Evolutionary conservation across 2,113 vertebrate genomes (phyloP), one percentile per base, ranked within the genome.

Genomic region (Sula dactylatra): DNA sequence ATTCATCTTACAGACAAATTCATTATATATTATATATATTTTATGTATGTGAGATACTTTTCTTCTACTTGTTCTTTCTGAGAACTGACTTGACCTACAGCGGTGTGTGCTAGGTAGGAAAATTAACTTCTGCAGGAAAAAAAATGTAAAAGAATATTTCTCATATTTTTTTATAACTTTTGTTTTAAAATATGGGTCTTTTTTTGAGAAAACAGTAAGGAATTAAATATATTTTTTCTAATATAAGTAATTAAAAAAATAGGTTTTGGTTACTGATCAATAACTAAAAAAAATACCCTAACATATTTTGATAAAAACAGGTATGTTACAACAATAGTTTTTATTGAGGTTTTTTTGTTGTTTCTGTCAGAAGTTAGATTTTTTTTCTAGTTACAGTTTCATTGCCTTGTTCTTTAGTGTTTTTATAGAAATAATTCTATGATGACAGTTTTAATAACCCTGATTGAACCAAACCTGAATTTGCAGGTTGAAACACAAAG

Each of bases 261-360:
- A n/a, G n/a, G n/a, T n/a, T n/a, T n/a, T 65, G 0, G 0, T 27
- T 62, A 19, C 34, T 44, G 6, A 34, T 20, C 2, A 80, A 42
- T 45, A 25, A 42, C 1, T 17, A 38, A 10, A 50, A n/a, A 81
- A 74, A n/a, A n/a, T n/a, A n/a, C n/a, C n/a, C n/a, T n/a, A n/a
- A n/a, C n/a, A 49, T 34, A 16, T 17, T 18, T 42, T 18, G 0
- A n/a, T 80, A 32, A 50, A 70, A 59, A 47, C 7, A 5, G 0
- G 0, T 27, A 16, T 52, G 61, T 45, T 32, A 4, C 40, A 34
- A 79, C n/a, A 27, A n/a, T 6, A 6, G 1, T 8, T 47, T 22
- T 74, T 65, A 26, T 36, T 19, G 10, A 24, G 3, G 4, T 4
- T 34, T n/a, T 27, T 40, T 65, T 52, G 6, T 24, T 42, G 4